Evolutionary conservation across 1,140 invertebrate genomes (phyloP), one percentile per base, ranked within the genome.

Genomic region (Lepidurus couesii): DNA sequence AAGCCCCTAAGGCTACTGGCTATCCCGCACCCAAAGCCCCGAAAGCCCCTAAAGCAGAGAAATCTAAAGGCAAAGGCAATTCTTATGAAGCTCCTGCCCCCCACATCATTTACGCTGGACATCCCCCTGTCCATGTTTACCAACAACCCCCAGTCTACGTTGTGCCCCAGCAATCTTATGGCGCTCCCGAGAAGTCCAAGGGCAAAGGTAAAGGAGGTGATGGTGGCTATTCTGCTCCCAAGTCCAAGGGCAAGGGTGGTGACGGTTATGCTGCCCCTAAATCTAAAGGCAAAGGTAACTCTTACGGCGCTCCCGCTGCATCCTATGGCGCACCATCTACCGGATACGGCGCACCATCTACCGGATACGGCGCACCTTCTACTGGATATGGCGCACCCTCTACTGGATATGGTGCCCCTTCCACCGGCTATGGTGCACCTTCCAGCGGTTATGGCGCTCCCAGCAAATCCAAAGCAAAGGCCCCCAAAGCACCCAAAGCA

Each of bases 41-140:
- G 26, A 80, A 81, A 42, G 77, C 77, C 47, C 77, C 76, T 13
- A 77, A 74, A 74, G 73, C 78, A 8, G 74, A 80, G 24, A 76
- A 44, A 43, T 44, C 78, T 24, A 42, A n/a, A 9, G 53, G 43
- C 75, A 42, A 74, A 42, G 34, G 73, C 75, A 24, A 65, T 21
- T 65, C 53, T 1, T 81, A 81, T 53, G 76, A 78, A 74, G 74
- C 80, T 42, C 81, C 81, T 26, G 79, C 81, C 34, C 84, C 85
- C 11, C 85, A 86, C 78, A 84, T 86, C n/a, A 83, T 86, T 74
- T 86, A 86, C 75, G 81, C 84, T 77, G 85, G 85, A 43, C 85
- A 86, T 80, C 84, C 84, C 16, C 84, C 85, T 34, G 85, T 86
- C 73, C 84, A 85, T 77, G 83, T 86, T 45, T 86, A 85, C 81